Percentiles rank a stretch among this genome's conserved stretches.
phyloP scores from a whole-genome alignment of 2,113 vertebrate species.

The Xenopus tropicalis region UCB_Xtro_10.0 CM004443.2:115117001-115117500 shows the following conservation, averaged over 20 bases:
- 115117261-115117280: constrained; percentile 44
- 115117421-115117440: constrained; percentile 11
- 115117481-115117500: constrained; percentile 35
- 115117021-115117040: too few relatives aligned
- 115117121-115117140: too few relatives aligned
- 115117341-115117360: constrained; percentile 48
- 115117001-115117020: too few relatives aligned
- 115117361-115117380: constrained; percentile 51
- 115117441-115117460: constrained; percentile 31
- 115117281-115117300: constrained; percentile 49
- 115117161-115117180: too few relatives aligned
- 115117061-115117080: too few relatives aligned
- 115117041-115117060: too few relatives aligned
- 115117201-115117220: too few relatives aligned
- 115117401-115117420: constrained; percentile 49
- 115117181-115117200: too few relatives aligned
- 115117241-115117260: background rate
- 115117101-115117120: too few relatives aligned
- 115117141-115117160: too few relatives aligned
- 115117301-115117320: constrained; percentile 50
- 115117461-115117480: constrained; percentile 40
- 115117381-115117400: constrained; percentile 49
- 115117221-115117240: too few relatives aligned
- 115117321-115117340: constrained; percentile 62
- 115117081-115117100: too few relatives aligned